A percentile compares a stretch with the other conserved stretches of the same genome.
phyloP scores from a whole-genome alignment of 2,113 vertebrate species.

The Eretmochelys imbricata region DNA sequence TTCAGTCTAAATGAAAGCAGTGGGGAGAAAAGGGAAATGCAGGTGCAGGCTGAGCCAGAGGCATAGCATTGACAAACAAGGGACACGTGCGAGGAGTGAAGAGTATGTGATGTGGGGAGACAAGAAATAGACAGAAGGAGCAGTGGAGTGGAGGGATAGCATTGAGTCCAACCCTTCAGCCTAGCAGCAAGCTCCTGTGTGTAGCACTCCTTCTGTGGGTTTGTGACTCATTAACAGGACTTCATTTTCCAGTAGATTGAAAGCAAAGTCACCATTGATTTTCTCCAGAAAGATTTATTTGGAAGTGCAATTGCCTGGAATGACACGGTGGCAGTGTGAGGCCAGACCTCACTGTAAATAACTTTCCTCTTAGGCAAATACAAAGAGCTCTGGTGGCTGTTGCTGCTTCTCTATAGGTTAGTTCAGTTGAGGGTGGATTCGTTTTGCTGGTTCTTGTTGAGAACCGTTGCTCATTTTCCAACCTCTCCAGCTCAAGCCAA shows the following conservation, averaged over 20 bases:
- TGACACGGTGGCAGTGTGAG: constrained; percentile 77
- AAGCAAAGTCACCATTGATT: constrained; percentile 79
- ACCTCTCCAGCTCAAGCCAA: background rate
- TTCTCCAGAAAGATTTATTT: constrained; percentile 80
- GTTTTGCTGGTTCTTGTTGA: constrained; percentile 28
- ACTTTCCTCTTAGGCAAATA: constrained; percentile 70
- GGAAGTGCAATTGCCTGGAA: constrained; percentile 83
- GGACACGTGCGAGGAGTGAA: background rate
- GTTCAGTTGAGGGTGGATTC: background rate
- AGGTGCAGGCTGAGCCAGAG: background rate
- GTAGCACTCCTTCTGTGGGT: background rate
- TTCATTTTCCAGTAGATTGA: constrained; percentile 84
- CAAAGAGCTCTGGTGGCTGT: background rate
- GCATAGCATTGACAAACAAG: background rate
- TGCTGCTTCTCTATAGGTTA: constrained; percentile 24
- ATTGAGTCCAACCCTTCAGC: background rate
- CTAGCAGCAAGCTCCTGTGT: background rate
- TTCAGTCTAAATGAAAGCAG: background rate
- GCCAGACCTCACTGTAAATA: constrained; percentile 81
- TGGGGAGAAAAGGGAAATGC: background rate
- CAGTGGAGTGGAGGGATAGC: background rate
- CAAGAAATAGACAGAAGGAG: background rate
- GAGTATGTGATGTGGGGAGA: background rate
- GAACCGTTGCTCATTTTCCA: constrained; percentile 14
- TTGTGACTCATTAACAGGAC: constrained; percentile 73